A percentile compares a stretch with the other conserved stretches of the same genome.
Evolutionary conservation across 2,113 vertebrate species (phyloP).

Genomic region (Corythaixoides concolor): DNA sequence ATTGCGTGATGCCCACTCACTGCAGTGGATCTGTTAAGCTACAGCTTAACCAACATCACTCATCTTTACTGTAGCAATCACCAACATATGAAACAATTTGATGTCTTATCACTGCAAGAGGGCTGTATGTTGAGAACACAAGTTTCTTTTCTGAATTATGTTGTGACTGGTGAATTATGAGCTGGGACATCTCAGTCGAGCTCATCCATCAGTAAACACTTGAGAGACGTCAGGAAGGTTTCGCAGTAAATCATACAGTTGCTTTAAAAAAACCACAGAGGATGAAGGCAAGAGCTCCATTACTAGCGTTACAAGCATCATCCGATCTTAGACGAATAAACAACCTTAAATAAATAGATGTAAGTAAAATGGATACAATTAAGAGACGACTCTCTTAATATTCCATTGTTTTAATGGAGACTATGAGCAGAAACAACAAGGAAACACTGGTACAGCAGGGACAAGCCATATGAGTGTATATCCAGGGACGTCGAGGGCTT

Average conservation of each 20-base stretch:
- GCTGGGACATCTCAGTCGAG: neutral
- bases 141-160: neutral
- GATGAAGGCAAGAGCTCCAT: neutral
- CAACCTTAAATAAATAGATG: neutral
- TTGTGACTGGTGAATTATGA: constrained; percentile 9
- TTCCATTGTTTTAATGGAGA: neutral
- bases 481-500: neutral
- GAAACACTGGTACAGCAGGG: neutral
- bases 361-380: neutral
- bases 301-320: neutral
- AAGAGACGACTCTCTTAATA: neutral
- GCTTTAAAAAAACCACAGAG: neutral
- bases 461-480: neutral
- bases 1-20: neutral
- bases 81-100: neutral
- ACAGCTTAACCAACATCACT: neutral
- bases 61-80: rapidly evolving
- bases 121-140: neutral
- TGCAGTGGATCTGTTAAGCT: neutral
- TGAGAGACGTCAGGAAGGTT: neutral
- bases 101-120: rapidly evolving
- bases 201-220: constrained; percentile 16
- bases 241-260: neutral
- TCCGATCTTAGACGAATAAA: neutral
- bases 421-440: neutral